phyloP scores from a whole-genome alignment of 2,888 invertebrate genomes.

The Caenorhabditis becei region DNA sequence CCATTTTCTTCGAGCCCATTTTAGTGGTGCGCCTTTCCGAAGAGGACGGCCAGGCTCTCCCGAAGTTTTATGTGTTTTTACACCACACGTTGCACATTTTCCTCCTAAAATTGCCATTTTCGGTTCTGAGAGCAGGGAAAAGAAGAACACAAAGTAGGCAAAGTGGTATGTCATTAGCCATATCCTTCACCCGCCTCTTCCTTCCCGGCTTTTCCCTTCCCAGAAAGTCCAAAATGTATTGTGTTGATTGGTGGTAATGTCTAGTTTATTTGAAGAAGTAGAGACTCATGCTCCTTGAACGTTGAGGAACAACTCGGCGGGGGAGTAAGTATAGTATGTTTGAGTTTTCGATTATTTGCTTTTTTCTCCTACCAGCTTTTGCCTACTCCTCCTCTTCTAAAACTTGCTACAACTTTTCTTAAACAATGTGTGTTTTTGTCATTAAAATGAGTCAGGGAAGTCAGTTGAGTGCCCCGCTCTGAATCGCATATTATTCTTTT shows the following conservation, averaged over 20 bases:
- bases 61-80: conserved; percentile 54
- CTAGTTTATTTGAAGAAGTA: neutral
- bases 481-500: neutral
- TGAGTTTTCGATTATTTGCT: conserved; percentile 34
- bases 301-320: neutral
- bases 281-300: neutral
- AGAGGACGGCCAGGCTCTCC: conserved; percentile 14
- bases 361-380: conserved; percentile 29
- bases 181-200: conserved; percentile 9
- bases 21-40: conserved; percentile 21
- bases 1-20: conserved; percentile 24
- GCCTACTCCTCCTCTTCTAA: conserved; percentile 2
- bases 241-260: conserved; percentile 1
- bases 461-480: neutral
- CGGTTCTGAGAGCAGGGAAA: neutral
- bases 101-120: conserved; percentile 33
- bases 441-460: conserved; percentile 7
- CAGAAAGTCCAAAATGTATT: neutral
- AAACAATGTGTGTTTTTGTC: conserved; percentile 21
- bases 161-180: conserved; percentile 4
- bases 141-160: neutral
- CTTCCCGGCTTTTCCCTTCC: neutral
- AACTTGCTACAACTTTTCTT: conserved; percentile 32
- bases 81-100: conserved; percentile 51
- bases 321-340: conserved; percentile 39